A percentile compares a stretch with the other conserved stretches of the same genome.
phyloP scores from a whole-genome alignment of 37 sponge, comb jelly and placozoan species.

The Spongia lamella region DNA sequence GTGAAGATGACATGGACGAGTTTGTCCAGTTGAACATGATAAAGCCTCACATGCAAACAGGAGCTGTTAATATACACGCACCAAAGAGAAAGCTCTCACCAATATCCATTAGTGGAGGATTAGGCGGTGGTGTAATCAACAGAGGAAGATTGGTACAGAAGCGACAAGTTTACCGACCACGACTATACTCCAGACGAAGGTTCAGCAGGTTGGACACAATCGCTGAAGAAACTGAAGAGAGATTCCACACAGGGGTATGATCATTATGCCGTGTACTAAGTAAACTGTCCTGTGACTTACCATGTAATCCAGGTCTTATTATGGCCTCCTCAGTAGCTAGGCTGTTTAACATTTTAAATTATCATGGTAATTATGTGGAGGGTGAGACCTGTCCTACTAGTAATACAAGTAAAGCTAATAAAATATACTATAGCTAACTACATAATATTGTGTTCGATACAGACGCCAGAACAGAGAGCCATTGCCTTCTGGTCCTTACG shows the following conservation, averaged over 20 bases:
- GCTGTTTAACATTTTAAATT: no score
- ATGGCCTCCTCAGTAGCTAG: no score
- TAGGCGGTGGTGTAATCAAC: constrained; percentile 1
- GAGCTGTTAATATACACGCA: background rate
- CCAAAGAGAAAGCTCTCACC: background rate
- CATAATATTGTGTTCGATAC: no score
- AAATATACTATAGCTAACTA: no score
- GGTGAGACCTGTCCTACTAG: no score
- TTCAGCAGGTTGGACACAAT: constrained; percentile 40
- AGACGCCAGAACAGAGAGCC: constrained; percentile 32
- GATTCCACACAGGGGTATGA: constrained; percentile 46
- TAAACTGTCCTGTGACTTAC: no score
- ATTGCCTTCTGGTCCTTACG: constrained; percentile 17
- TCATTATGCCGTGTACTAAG: no score
- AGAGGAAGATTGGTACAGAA: constrained; percentile 13
- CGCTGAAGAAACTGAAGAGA: constrained; percentile 40
- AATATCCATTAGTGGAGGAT: background rate
- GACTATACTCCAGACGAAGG: constrained; percentile 25
- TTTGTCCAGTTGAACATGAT: background rate
- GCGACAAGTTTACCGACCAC: constrained; percentile 22
- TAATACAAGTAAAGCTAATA: no score
- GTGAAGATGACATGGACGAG: constrained; percentile 33
- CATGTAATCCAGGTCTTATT: no score
- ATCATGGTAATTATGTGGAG: no score
- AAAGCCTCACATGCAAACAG: background rate